A percentile compares a stretch with the other conserved stretches of the same genome.
These are phyloP conservation scores for Gorsachius magnificus DNA, from an alignment of 2,797 vertebrate genomes.

Conservation along the genomic window DNA sequence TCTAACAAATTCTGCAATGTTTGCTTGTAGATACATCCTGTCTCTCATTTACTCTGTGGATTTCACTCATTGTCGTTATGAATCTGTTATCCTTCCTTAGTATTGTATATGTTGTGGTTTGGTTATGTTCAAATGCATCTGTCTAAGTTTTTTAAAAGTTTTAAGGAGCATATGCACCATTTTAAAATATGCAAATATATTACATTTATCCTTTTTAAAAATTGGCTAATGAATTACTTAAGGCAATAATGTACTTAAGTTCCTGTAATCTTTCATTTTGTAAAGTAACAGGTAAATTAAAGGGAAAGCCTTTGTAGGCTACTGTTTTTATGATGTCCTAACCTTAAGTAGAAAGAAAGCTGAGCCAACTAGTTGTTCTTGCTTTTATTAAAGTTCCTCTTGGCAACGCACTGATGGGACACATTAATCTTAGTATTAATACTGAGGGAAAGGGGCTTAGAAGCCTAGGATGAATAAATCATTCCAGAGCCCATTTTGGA, in stretches of 20 bases:
- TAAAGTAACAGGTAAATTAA: constrained; percentile 6
- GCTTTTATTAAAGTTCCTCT: constrained; percentile 62
- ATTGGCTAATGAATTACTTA: background rate
- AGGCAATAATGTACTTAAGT: background rate
- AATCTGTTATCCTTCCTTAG: background rate
- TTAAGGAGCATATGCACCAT: background rate
- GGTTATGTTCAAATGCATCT: background rate
- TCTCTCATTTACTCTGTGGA: background rate
- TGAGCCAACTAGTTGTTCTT: constrained; percentile 37
- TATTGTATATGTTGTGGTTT: background rate
- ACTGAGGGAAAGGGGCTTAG: constrained; percentile 47
- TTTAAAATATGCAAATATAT: background rate
- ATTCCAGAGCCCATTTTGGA: constrained; percentile 41
- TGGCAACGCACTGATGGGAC: constrained; percentile 34
- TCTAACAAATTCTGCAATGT: background rate
- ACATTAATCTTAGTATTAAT: constrained; percentile 66
- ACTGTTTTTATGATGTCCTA: constrained; percentile 42
- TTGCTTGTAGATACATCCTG: fast-evolving
- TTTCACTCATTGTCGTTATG: background rate
- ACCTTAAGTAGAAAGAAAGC: constrained; percentile 21
- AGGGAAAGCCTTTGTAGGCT: background rate
- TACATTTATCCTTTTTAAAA: background rate
- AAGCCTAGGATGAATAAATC: constrained; percentile 52
- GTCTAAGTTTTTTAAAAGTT: background rate
- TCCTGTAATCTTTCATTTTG: background rate